Evolutionary conservation across 2,888 invertebrate species (phyloP), one percentile per base, ranked within the genome.

Genomic region (Noctua janthe): DNA sequence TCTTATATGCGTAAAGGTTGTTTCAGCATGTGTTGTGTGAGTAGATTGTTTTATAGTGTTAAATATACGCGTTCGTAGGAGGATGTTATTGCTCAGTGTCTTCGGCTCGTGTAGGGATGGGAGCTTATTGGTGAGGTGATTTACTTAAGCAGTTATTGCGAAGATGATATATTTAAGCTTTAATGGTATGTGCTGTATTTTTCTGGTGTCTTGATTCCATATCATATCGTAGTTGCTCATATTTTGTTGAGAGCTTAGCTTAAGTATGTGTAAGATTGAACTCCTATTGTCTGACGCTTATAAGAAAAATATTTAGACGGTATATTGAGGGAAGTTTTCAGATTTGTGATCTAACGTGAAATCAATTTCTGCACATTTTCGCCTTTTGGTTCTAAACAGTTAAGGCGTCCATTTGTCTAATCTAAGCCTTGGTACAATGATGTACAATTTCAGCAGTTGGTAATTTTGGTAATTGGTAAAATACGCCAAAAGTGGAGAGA

Each of bases 1-100:
- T 11, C 0, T 0, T 13, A 47, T 47, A 0, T 0, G 0, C 2
- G 8, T 70, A 83, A 64, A 62, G 85, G 29, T 39, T 47, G 11
- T 74, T 76, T 79, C 69, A 0, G 70, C 11, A 74, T 80, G 80
- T 70, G 23, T 71, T 0, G 3, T 1, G 29, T 64, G 35, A 51
- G 47, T 64, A 23, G 76, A 74, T 67, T 91, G 87, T 87, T 86
- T 90, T 72, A 82, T 82, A 81, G 93, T 93, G 93, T 93, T 94
- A 93, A 94, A 94, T 94, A 93, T 94, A 93, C 94, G 93, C 91
- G 90, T 91, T 86, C 91, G 92, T 89, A 90, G 92, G 91, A 95
- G 95, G 95, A 95, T 95, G 95, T 94, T 94, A 95, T 95, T 95
- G 94, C 93, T 95, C 95, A 95, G 95, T 95, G 95, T 95, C 95